phyloP scores from a whole-genome alignment of 2,797 vertebrate species.

The Momotus momota region DNA sequence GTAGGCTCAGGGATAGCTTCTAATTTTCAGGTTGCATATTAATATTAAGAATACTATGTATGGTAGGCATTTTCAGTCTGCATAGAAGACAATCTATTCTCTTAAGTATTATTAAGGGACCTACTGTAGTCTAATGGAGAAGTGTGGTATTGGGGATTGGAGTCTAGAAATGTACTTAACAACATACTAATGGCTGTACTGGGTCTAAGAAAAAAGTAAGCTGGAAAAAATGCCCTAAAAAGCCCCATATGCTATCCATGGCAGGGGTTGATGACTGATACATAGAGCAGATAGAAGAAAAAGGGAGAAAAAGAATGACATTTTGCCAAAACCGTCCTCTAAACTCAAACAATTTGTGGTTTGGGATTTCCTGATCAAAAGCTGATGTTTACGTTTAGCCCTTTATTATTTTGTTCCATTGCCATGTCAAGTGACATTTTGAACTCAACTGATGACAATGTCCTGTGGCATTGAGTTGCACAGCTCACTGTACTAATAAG shows the following conservation, averaged over 20 bases:
- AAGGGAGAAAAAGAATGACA: neutral
- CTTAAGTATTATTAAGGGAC: neutral
- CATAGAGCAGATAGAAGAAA: neutral
- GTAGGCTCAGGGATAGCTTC: neutral
- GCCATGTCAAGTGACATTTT: neutral
- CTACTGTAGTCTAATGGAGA: neutral
- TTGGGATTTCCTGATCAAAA: constrained; percentile 14
- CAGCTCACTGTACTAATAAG: neutral
- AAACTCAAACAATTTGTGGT: neutral
- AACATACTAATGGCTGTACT: neutral
- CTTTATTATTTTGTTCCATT: constrained; percentile 3
- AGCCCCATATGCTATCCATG: neutral
- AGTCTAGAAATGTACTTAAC: neutral
- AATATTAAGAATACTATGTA: neutral
- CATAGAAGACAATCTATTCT: neutral
- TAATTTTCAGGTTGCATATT: neutral
- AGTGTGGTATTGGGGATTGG: neutral
- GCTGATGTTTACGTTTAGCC: neutral
- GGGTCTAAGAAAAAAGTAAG: neutral
- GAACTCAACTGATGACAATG: neutral
- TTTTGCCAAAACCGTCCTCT: neutral
- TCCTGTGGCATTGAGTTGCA: neutral
- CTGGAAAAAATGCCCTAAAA: neutral
- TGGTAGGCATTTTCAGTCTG: neutral
- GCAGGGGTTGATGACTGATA: neutral